Conservation (phyloP, 23 tunicate species). For the Halocynthia aurantium region DNA sequence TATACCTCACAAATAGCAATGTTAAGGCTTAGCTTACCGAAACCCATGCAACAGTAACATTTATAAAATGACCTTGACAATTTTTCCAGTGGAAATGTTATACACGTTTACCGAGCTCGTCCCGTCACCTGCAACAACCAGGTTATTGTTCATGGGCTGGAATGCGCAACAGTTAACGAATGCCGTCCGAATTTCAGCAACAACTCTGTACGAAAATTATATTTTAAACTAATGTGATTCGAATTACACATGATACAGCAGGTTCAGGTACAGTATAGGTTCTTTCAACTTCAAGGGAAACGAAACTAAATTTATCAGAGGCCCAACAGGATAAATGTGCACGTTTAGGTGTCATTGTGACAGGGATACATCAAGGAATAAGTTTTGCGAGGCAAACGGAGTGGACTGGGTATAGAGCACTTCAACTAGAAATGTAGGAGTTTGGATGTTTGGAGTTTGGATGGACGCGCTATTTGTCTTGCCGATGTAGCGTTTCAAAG, state of each 20-base stretch:
- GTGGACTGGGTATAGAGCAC: no score
- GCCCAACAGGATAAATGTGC: neutral
- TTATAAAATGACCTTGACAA: slow-evolving; percentile 32
- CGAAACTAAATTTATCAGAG: neutral
- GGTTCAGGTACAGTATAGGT: neutral
- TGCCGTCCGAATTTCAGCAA: slow-evolving; percentile 19
- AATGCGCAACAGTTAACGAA: slow-evolving; percentile 84
- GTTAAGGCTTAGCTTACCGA: no score
- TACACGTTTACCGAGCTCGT: slow-evolving; percentile 52
- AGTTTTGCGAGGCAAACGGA: no score
- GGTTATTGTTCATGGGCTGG: slow-evolving; percentile 92
- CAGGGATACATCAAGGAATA: no score
- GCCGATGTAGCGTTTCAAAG: no score
- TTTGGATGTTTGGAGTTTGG: no score
- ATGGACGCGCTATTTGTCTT: no score
- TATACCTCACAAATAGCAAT: no score
- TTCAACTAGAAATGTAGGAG: no score
- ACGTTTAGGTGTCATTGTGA: neutral
- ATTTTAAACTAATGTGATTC: no score
- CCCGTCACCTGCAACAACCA: slow-evolving; percentile 80
- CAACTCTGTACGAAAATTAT: neutral
- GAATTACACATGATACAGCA: neutral
- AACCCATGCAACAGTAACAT: no score
- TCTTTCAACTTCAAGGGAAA: neutral
- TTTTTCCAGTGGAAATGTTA: slow-evolving; percentile 87